A percentile compares a stretch with the other conserved stretches of the same genome.
These are phyloP conservation scores for Pomacea canaliculata DNA, from an alignment of 2,888 invertebrate species.

Conservation along the genomic window DNA sequence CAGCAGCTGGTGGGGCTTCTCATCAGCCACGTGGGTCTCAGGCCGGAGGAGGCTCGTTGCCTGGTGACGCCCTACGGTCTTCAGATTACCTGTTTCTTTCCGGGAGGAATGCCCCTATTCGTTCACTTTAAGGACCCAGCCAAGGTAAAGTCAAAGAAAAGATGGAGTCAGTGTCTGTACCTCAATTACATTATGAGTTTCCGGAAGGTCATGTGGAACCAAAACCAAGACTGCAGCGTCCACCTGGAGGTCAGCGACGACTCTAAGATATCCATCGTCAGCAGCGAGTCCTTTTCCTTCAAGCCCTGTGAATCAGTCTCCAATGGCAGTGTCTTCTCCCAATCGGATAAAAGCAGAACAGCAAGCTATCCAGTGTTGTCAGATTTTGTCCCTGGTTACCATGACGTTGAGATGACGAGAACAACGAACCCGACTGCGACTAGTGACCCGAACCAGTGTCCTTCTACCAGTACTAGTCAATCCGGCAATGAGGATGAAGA, in stretches of 20 bases:
- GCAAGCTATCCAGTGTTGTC: too few species aligned
- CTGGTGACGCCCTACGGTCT: slow-evolving; percentile 54
- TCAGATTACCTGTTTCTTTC: slow-evolving; percentile 47
- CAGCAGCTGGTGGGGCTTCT: slow-evolving; percentile 50
- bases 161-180: slow-evolving; percentile 61
- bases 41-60: slow-evolving; percentile 37
- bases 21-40: slow-evolving; percentile 39
- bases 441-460: too few species aligned
- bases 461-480: too few species aligned
- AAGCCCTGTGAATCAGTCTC: neutral
- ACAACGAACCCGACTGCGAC: too few species aligned
- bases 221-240: slow-evolving; percentile 17
- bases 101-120: slow-evolving; percentile 51
- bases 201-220: slow-evolving; percentile 31
- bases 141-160: slow-evolving; percentile 55
- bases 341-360: too few species aligned
- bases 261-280: neutral
- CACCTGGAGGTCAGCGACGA: neutral
- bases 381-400: too few species aligned
- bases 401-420: too few species aligned
- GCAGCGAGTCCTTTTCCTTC: neutral
- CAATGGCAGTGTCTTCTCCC: neutral
- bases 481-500: too few species aligned
- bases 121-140: slow-evolving; percentile 55
- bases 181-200: slow-evolving; percentile 50